Conservation (phyloP, 2,888 invertebrate genomes). For the Caenorhabditis parvicauda region DNA sequence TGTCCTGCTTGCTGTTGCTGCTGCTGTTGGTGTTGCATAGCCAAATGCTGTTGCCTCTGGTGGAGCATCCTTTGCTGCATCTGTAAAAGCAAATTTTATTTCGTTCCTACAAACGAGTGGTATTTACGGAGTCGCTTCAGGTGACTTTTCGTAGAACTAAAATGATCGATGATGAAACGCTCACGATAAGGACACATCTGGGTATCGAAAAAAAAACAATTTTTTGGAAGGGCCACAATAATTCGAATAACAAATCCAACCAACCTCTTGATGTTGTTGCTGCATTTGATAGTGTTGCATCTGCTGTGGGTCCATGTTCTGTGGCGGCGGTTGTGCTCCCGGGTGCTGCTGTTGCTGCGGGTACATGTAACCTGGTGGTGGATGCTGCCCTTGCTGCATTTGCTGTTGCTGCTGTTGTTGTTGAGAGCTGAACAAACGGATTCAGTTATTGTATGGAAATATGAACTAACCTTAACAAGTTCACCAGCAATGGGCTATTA, state of each 20-base stretch:
- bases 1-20: not conserved
- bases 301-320: conserved; percentile 14
- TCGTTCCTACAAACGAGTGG: not conserved
- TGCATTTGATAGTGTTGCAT: conserved; percentile 14
- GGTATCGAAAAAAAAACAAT: not conserved
- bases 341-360: conserved; percentile 21
- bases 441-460: not conserved
- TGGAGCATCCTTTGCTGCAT: no score
- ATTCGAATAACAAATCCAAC: not conserved
- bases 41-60: conserved; percentile 4
- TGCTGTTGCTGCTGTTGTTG: conserved; percentile 12
- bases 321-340: conserved; percentile 12
- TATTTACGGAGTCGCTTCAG: not conserved
- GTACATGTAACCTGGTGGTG: conserved; percentile 4
- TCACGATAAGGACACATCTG: no score
- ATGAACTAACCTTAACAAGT: conserved; percentile 35
- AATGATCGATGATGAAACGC: no score
- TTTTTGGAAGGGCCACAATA: not conserved
- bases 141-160: no score
- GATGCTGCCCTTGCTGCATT: conserved; percentile 18
- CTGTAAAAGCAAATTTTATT: not conserved
- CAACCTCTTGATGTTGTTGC: conserved; percentile 15
- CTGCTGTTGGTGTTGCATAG: conserved; percentile 9
- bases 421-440: conserved; percentile 4
- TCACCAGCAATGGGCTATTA: conserved; percentile 40